These are phyloP conservation scores for Pipistrellus pygmaeus DNA, from an alignment of 2,797 vertebrate species.

Conservation along the genomic window DNA sequence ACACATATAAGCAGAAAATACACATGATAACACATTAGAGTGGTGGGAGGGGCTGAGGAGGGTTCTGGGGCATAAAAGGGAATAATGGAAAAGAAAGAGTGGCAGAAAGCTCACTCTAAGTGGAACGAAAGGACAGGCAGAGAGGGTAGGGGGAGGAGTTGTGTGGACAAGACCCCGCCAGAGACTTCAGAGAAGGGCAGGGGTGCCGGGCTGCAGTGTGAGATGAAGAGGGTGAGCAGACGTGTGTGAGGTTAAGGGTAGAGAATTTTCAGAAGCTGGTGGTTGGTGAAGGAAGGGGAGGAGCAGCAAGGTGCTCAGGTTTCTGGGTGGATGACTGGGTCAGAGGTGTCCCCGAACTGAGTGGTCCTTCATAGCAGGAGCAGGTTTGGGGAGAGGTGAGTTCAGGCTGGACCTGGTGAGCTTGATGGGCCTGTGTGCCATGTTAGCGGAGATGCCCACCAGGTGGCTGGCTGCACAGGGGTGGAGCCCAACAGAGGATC, in stretches of 20 bases:
- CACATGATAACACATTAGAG: neutral
- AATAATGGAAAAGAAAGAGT: neutral
- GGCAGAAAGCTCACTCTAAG: neutral
- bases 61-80: neutral
- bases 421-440: neutral
- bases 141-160: fast-evolving
- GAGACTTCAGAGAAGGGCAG: neutral
- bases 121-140: neutral
- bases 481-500: neutral
- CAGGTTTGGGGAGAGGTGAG: neutral
- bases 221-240: neutral
- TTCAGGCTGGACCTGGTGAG: neutral
- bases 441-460: neutral
- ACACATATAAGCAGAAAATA: neutral
- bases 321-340: neutral
- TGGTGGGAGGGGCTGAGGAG: neutral
- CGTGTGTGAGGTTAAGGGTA: neutral
- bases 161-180: neutral
- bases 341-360: neutral
- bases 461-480: neutral
- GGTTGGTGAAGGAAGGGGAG: neutral
- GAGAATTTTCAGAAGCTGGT: neutral
- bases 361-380: neutral
- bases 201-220: neutral
- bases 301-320: neutral